Evolutionary conservation across 92 coral and sea anemone species (phyloP), one percentile per base, ranked within the genome.

Genomic region (Galaxea fascicularis): DNA sequence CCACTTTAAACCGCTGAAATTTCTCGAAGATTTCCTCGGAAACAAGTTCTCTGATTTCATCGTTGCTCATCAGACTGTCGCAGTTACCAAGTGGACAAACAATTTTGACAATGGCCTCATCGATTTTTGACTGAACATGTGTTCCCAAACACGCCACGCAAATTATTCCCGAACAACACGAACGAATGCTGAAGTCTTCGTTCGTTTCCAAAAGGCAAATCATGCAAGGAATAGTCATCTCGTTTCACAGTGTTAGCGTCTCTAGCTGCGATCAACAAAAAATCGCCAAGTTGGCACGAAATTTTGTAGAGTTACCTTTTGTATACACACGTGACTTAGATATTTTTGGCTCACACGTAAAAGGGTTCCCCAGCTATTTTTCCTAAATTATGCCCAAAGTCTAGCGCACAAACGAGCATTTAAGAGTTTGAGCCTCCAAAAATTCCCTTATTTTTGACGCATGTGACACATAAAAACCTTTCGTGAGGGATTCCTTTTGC

Each of bases 71-170:
- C 20, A 87, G 69, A 39, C 87, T 88, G 78, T 94, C 98, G 76
- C 98, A 94, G 68, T 92, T 91, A 24, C 91, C 98, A 0, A 94
- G 88, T 3, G 98, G 98, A 68, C 98, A 94, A 12, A 92, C 82
- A 17, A 94, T 89, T 78, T 92, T 92, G 27, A 94, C 89, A 39
- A 94, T 87, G 44, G 91, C 95, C 39, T 94, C 93, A 16, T 78
- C 79, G 49, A 94, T 89, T 85, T 94, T 94, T 45, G 88, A 86
- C 71, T 80, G 89, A 46, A 94, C 87, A 69, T 94, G 98, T 17
- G 90, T 82, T 47, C 85, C 76, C 49, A 94, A 89, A 75, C 98
- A 94, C 25, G 84, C 45, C 20, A 82, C 58, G 64, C 98, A 94
- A 16, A 94, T 72, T 8, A 91, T 81, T 16, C 95, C 98, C 20